Conservation (phyloP, 1,140 invertebrate species). For the Scaptomyza montana region DNA sequence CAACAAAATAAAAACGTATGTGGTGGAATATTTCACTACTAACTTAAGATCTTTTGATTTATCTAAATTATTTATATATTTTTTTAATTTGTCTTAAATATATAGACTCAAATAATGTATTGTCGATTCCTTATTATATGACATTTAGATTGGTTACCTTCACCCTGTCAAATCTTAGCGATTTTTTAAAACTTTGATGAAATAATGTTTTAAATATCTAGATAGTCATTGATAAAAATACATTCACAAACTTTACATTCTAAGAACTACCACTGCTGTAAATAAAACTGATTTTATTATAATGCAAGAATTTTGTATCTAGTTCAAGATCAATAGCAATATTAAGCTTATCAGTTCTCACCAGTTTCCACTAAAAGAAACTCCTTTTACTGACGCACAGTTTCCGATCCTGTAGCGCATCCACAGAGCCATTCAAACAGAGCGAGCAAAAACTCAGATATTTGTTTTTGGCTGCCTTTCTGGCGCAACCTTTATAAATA, state of each 20-base stretch:
- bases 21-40: background rate
- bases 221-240: background rate
- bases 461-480: slow-evolving; percentile 28
- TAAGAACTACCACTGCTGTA: background rate
- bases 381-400: background rate
- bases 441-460: slow-evolving; percentile 18
- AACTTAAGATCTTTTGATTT: too few species aligned
- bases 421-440: background rate
- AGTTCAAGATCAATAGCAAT: background rate
- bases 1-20: background rate
- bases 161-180: too few species aligned
- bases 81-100: too few species aligned
- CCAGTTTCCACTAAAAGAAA: too few species aligned
- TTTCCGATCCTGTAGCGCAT: slow-evolving; percentile 52
- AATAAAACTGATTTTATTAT: background rate
- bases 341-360: background rate
- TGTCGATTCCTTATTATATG: too few species aligned
- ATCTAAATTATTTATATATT: too few species aligned
- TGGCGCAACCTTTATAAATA: slow-evolving; percentile 74
- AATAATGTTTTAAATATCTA: background rate
- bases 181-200: background rate
- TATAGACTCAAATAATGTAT: too few species aligned
- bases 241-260: background rate
- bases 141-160: too few species aligned
- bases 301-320: too few species aligned